These are phyloP conservation scores for Phengaris arion DNA, from an alignment of 2,888 invertebrate species.

Conservation along the genomic window DNA sequence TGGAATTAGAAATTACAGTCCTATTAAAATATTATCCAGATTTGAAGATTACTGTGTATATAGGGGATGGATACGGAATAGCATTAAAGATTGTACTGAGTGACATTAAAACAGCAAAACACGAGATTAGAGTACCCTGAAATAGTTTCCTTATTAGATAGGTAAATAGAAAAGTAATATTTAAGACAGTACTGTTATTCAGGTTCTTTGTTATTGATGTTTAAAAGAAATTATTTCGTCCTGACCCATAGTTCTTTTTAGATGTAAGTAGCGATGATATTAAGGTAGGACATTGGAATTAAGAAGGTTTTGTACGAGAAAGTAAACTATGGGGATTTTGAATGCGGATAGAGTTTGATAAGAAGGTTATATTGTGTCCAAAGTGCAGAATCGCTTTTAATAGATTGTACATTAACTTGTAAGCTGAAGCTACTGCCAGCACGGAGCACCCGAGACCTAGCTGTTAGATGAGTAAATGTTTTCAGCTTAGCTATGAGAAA, in stretches of 20 bases:
- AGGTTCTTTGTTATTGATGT: constrained; percentile 54
- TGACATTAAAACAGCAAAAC: constrained; percentile 15
- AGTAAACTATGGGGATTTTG: constrained; percentile 14
- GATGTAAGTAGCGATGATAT: constrained; percentile 35
- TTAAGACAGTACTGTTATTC: constrained; percentile 49
- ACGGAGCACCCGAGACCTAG: not conserved
- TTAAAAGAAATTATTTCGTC: constrained; percentile 54
- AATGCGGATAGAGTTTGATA: constrained; percentile 8
- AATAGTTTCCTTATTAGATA: constrained; percentile 64
- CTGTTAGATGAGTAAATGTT: not conserved
- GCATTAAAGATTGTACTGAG: constrained; percentile 14
- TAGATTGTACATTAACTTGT: not conserved
- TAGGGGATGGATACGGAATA: constrained; percentile 1
- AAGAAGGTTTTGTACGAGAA: constrained; percentile 26
- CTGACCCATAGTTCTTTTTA: constrained; percentile 51
- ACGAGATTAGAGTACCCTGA: constrained; percentile 44
- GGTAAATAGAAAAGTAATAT: constrained; percentile 64
- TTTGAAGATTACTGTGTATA: constrained; percentile 18
- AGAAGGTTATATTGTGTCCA: constrained; percentile 28
- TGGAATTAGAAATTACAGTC: not conserved
- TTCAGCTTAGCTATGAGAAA: not conserved
- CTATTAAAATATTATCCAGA: constrained; percentile 23
- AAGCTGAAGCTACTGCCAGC: not conserved
- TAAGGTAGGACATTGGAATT: constrained; percentile 35
- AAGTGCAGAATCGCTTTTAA: constrained; percentile 16